A percentile compares a stretch with the other conserved stretches of the same genome.
These are phyloP conservation scores for Rhinoptilus africanus DNA, from an alignment of 2,113 vertebrate species.

Conservation along the genomic window DNA sequence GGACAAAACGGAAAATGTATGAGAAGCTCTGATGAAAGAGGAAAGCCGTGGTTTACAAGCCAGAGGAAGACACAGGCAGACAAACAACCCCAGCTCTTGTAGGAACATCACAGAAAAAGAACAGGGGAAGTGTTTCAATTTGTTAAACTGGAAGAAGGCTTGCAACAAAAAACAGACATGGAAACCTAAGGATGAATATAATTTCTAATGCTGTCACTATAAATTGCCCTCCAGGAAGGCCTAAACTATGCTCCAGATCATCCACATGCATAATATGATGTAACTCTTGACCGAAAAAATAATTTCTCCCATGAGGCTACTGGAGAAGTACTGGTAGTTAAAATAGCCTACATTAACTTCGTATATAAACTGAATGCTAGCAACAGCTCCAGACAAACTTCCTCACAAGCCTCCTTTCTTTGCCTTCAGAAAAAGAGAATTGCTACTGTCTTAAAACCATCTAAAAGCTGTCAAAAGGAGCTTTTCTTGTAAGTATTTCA, in stretches of 20 bases:
- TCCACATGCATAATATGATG: not conserved
- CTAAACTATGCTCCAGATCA: not conserved
- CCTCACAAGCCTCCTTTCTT: not conserved
- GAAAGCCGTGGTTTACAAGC: not conserved
- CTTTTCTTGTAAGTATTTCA: not conserved
- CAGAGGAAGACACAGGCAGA: not conserved
- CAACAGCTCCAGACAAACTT: not conserved
- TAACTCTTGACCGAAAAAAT: not conserved
- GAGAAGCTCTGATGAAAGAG: not conserved
- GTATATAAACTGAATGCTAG: not conserved
- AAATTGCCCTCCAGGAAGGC: constrained; percentile 11
- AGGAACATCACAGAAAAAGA: not conserved
- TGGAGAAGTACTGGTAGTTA: not conserved
- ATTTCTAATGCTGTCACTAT: not conserved
- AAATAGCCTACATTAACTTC: not conserved
- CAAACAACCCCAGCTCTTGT: not conserved
- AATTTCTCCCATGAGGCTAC: not conserved
- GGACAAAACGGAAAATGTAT: not conserved
- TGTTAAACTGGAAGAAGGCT: not conserved
- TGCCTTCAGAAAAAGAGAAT: not conserved
- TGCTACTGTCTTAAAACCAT: not conserved
- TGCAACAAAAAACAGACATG: not conserved
- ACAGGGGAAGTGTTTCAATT: not conserved
- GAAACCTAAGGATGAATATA: not conserved
- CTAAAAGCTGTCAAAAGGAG: not conserved